These are phyloP conservation scores for Bombus difficillimus DNA, from an alignment of 1,140 invertebrate genomes.

Conservation along the genomic window DNA sequence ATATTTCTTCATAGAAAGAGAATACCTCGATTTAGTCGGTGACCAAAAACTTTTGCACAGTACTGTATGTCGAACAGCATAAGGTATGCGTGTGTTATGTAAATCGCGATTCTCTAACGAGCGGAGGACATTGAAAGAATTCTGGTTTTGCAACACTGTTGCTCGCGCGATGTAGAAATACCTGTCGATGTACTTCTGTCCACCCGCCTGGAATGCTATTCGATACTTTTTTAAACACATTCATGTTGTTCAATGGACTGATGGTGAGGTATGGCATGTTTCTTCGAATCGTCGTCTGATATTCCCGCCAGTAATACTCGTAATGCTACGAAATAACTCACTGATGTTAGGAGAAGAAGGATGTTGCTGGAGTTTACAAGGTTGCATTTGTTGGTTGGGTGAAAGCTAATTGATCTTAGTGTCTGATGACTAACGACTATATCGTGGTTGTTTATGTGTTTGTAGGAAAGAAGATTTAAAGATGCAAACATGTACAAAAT, in stretches of 20 bases:
- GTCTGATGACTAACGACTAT: no score
- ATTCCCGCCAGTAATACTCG: not conserved
- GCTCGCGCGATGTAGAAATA: not conserved
- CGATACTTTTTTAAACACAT: not conserved
- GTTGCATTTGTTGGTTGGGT: not conserved
- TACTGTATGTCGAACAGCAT: not conserved
- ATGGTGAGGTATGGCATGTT: no score
- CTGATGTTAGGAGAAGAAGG: not conserved
- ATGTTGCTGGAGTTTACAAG: not conserved
- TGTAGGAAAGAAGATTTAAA: no score
- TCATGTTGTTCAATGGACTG: not conserved
- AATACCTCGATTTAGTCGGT: not conserved
- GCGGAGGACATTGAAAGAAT: slow-evolving; percentile 10
- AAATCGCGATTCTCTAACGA: slow-evolving; percentile 11
- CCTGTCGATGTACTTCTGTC: no score
- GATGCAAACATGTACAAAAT: no score
- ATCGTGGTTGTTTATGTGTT: no score
- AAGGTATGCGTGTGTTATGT: slow-evolving; percentile 2
- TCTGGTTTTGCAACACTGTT: slow-evolving; percentile 21
- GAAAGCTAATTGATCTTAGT: not conserved
- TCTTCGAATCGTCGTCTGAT: not conserved
- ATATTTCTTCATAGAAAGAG: no score
- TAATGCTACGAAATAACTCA: not conserved
- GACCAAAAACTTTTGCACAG: not conserved
- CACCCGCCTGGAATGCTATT: not conserved